Base-by-base conservation (phyloP, 53 echinoderm and acorn worm genomes). In the Stichopus horrens region DNA sequence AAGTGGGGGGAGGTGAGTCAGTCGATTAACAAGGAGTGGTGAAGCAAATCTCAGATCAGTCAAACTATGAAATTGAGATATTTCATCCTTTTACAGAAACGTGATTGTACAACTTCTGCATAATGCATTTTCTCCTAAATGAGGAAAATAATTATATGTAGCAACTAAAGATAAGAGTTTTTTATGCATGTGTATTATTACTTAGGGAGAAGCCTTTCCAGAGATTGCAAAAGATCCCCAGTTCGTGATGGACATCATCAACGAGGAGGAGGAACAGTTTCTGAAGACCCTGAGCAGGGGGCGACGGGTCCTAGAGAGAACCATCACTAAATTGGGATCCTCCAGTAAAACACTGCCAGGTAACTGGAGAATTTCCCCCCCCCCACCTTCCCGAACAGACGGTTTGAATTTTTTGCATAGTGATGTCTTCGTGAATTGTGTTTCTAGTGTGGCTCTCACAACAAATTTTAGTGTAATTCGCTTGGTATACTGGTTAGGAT, bases 161-260 rank as follows among this genome's bases (percentile, higher is more conserved):
- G 37, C 37, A 37, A 37, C 37, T 37, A 37, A 37, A 37, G 37
- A 2, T 37, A 2, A 2, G 37, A 37, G 37, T 37, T 37, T 37
- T 81, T 0, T 81, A n/a, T 57, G 51, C 13, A 4, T 55, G 21
- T 52, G 8, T 23, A 9, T 79, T 79, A 23, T 54, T 21, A 79
- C 88, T n/a, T 80, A 99, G 99, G 99, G 99, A n/a, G 99, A 94
- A 20, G 99, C 99, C 8, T 99, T 99, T 86, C 99, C 99, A 75
- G 95, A 93, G 74, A 89, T 94, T 54, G 92, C 83, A 58, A 99
- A 99, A 79, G 99, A 99, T 74, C 99, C 99, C 6, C 94, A 96
- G 84, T 92, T 93, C 66, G 91, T 99, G 73, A 94, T 92, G 90
- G 99, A 99, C 79, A 90, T 99, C 86, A 94, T 99, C 56, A 99